Base-by-base conservation (phyloP, 2,113 vertebrate species). In the Brachyhypopomus occidentalis region DNA sequence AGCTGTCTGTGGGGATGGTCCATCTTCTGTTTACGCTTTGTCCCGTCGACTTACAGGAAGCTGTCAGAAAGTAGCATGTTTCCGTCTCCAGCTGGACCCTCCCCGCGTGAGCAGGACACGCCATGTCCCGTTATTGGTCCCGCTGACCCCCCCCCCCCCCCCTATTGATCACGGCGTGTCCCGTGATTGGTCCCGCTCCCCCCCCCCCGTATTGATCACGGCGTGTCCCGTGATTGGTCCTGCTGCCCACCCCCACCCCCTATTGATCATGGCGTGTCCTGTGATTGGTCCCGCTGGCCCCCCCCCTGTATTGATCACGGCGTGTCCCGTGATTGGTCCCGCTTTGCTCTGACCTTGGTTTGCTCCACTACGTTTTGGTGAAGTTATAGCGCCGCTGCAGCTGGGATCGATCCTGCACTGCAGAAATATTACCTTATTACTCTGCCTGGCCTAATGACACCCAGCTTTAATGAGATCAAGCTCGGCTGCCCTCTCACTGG, bases 341-440 rank as follows among this genome's bases (percentile, higher is more conserved):
- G 22, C 41, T 69, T 70, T 34, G 2, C 66, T 70, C 72, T 81
- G 79, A 81, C 69, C 75, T 78, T 81, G 70, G 58, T 70, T 59
- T 38, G 27, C 76, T 78, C 63, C 34, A 17, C 59, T 25, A 59
- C 62, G 67, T 81, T 38, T 27, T n/a, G 52, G 16, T 2, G 23
- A 75, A 38, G 74, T 72, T 73, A 73, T 73, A 83, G 64, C 75
- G 30, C 48, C 19, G 25, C 38, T 36, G 73, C 25, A 74, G 30
- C 59, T 8, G 34, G 30, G 20, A 79, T 74, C 9, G 34, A 62
- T 64, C 72, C 19, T 0, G 27, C 41, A 36, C 9, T 12, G 75
- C 59, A 74, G 75, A 84, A 70, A 74, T 80, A 75, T 75, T 70
- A 30, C 73, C 73, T 59, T 36, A 69, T 67, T 48, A 36, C 55